Evolutionary conservation across 2,888 invertebrate genomes (phyloP).

Genomic region (Spilosoma lubricipeda): DNA sequence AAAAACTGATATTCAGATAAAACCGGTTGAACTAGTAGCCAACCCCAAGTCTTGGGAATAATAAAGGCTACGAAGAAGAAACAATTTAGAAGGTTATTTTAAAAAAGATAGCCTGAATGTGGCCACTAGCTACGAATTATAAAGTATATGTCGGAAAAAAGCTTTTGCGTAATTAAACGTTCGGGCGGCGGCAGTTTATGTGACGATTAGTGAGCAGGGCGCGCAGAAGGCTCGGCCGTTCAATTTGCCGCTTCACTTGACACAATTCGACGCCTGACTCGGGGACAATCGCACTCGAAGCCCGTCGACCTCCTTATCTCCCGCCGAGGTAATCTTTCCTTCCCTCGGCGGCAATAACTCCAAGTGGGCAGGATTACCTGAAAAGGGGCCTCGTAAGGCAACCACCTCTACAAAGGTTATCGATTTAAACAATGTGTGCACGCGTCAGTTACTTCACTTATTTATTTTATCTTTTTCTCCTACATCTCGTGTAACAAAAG

Average conservation of each 20-base stretch:
- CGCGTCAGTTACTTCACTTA: slow-evolving; percentile 69
- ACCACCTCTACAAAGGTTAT: slow-evolving; percentile 83
- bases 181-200: slow-evolving; percentile 81
- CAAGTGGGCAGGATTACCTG: slow-evolving; percentile 86
- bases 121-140: slow-evolving; percentile 40
- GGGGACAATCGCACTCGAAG: slow-evolving; percentile 86
- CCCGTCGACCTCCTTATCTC: slow-evolving; percentile 86
- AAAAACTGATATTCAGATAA: too few relatives aligned
- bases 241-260: slow-evolving; percentile 87
- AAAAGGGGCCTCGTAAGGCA: slow-evolving; percentile 82
- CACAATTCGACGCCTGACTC: slow-evolving; percentile 87
- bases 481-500: slow-evolving; percentile 19
- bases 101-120: slow-evolving; percentile 21
- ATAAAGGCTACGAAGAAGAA: too few relatives aligned
- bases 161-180: slow-evolving; percentile 81
- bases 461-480: slow-evolving; percentile 63
- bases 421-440: slow-evolving; percentile 82
- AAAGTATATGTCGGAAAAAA: slow-evolving; percentile 67
- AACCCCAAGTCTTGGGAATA: too few relatives aligned
- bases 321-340: slow-evolving; percentile 86
- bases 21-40: too few relatives aligned
- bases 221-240: slow-evolving; percentile 85
- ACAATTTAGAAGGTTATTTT: background rate
- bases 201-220: slow-evolving; percentile 83
- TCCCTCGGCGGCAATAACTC: slow-evolving; percentile 86